These are phyloP conservation scores for Cyaniris semiargus DNA, from an alignment of 2,888 invertebrate species.

Conservation along the genomic window DNA sequence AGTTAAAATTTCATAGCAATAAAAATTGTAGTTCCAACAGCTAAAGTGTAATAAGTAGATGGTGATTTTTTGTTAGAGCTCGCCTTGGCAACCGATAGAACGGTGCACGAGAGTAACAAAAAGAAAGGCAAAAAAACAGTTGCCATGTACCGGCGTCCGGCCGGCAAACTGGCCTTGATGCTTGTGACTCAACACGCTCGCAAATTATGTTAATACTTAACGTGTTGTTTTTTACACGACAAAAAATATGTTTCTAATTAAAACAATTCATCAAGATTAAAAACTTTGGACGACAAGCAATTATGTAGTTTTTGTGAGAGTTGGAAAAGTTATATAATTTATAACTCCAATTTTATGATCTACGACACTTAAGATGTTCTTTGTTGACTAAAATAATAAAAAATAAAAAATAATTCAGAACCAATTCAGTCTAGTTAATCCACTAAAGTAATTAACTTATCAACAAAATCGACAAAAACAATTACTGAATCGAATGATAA, in stretches of 20 bases:
- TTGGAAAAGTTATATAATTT: neutral
- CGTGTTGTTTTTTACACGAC: slow-evolving; percentile 13
- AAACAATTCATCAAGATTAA: slow-evolving; percentile 1
- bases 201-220: slow-evolving; percentile 3
- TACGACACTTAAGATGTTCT: neutral
- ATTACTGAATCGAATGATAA: neutral
- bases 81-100: slow-evolving; percentile 37
- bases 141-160: slow-evolving; percentile 29
- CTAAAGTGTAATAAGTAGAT: slow-evolving; percentile 5
- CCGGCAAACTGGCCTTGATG: slow-evolving; percentile 23
- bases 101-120: slow-evolving; percentile 29
- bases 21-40: neutral
- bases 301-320: neutral
- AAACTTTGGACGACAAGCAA: neutral
- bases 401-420: neutral
- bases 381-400: neutral
- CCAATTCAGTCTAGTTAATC: neutral
- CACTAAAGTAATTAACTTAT: neutral
- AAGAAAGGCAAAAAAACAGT: slow-evolving; percentile 43
- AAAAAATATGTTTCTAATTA: slow-evolving; percentile 10
- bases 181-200: slow-evolving; percentile 14
- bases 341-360: neutral
- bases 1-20: neutral
- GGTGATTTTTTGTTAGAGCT: slow-evolving; percentile 34
- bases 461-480: neutral